Conservation (phyloP, 2,113 vertebrate genomes). For the Campylorhamphus procurvoides region DNA sequence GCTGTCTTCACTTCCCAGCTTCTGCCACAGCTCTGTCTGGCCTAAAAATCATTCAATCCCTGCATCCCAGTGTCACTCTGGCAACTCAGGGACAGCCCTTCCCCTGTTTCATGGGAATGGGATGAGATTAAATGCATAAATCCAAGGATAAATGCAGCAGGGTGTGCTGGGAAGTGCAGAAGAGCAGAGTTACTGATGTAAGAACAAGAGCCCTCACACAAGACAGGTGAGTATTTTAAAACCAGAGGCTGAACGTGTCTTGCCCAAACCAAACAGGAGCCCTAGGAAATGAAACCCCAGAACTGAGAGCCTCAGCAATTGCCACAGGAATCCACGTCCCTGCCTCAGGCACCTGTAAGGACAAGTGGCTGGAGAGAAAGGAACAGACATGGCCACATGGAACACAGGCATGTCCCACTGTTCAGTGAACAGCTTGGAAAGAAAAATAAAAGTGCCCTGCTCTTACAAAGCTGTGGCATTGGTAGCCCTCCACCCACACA, state of each 20-base stretch:
- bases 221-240: background rate
- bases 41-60: background rate
- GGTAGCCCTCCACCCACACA: background rate
- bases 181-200: background rate
- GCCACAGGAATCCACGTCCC: accelerated
- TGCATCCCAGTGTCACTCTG: background rate
- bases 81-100: background rate
- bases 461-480: background rate
- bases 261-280: background rate
- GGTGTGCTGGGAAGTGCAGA: background rate
- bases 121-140: background rate
- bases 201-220: background rate
- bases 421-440: background rate
- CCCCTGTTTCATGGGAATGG: accelerated
- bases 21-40: background rate
- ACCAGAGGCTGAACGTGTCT: background rate
- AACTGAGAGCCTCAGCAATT: background rate
- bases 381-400: accelerated
- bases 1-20: background rate
- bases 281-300: background rate
- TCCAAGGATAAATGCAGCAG: background rate
- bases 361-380: background rate
- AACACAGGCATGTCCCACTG: accelerated
- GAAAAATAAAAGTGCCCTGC: background rate
- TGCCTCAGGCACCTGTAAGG: background rate